Percentiles rank a stretch among this genome's conserved stretches.
phyloP scores from a whole-genome alignment of 1,140 invertebrate genomes.

The Megalonaias nervosa region DNA sequence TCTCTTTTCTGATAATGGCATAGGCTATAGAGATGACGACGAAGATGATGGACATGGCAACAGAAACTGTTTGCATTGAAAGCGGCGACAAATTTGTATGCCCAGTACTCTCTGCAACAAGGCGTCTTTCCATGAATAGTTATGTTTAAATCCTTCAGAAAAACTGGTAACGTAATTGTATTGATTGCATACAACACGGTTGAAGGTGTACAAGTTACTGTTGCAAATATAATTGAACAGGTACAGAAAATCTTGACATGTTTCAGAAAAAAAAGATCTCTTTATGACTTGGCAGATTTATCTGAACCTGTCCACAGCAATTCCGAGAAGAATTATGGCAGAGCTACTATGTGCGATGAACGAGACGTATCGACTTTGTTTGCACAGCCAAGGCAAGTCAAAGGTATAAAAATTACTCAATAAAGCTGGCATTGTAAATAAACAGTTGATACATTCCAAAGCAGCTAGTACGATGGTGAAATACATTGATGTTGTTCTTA shows the following conservation, averaged over 20 bases:
- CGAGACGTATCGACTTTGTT: conserved; percentile 45
- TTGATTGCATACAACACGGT: conserved; percentile 18
- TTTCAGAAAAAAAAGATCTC: conserved; percentile 25
- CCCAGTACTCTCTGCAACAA: conserved; percentile 9
- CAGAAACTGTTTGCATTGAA: conserved; percentile 14
- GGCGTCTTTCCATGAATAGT: conserved; percentile 10
- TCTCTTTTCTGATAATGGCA: conserved; percentile 12
- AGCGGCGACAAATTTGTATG: not conserved
- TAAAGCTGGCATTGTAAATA: conserved; percentile 50
- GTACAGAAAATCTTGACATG: conserved; percentile 23
- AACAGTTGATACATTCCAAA: conserved; percentile 53
- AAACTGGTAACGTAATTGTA: not conserved
- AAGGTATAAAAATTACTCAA: conserved; percentile 49
- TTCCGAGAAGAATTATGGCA: conserved; percentile 28
- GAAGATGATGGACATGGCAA: conserved; percentile 6
- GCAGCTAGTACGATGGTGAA: conserved; percentile 49
- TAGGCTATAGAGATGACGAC: conserved; percentile 18
- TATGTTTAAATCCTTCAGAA: not conserved
- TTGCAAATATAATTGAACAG: conserved; percentile 4
- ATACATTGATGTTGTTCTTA: conserved; percentile 29
- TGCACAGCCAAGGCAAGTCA: conserved; percentile 42
- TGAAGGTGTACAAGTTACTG: not conserved
- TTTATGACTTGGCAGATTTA: conserved; percentile 26
- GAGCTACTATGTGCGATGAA: conserved; percentile 53
- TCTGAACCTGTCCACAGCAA: conserved; percentile 40